Evolutionary conservation across 2,113 vertebrate genomes (phyloP).

Genomic region (Bubalus kerabau): DNA sequence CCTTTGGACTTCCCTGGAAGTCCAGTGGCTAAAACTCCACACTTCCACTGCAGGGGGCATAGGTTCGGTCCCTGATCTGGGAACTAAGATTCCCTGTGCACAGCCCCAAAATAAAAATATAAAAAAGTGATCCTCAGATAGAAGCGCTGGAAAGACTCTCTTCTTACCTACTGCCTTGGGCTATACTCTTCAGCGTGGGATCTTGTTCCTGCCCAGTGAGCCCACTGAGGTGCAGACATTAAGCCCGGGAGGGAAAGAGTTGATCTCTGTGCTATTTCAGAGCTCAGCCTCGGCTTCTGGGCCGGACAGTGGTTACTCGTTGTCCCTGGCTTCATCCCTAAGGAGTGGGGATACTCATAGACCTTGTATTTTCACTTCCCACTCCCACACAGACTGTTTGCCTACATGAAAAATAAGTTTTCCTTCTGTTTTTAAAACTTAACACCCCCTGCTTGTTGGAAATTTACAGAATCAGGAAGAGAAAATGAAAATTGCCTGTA

Average conservation of each 20-base stretch:
- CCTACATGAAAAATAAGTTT: neutral
- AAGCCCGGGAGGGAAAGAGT: neutral
- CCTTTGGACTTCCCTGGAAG: neutral
- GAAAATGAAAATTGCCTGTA: neutral
- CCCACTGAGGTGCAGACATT: neutral
- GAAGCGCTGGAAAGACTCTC: neutral
- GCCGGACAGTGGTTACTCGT: accelerated
- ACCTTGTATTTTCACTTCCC: neutral
- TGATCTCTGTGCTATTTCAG: neutral
- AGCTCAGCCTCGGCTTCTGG: accelerated
- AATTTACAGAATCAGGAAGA: neutral
- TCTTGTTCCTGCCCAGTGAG: neutral
- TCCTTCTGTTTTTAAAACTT: neutral
- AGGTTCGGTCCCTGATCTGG: neutral
- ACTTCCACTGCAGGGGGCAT: neutral
- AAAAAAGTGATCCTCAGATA: neutral
- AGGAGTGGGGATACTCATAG: accelerated
- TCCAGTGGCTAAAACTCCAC: neutral
- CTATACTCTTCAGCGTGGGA: accelerated
- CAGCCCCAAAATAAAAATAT: neutral
- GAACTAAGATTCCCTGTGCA: neutral
- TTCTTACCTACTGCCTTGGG: neutral
- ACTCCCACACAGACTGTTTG: neutral
- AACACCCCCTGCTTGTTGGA: neutral
- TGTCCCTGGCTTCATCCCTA: neutral